These are phyloP conservation scores for Myotis myotis DNA, from an alignment of 2,797 vertebrate genomes.

Conservation along the genomic window DNA sequence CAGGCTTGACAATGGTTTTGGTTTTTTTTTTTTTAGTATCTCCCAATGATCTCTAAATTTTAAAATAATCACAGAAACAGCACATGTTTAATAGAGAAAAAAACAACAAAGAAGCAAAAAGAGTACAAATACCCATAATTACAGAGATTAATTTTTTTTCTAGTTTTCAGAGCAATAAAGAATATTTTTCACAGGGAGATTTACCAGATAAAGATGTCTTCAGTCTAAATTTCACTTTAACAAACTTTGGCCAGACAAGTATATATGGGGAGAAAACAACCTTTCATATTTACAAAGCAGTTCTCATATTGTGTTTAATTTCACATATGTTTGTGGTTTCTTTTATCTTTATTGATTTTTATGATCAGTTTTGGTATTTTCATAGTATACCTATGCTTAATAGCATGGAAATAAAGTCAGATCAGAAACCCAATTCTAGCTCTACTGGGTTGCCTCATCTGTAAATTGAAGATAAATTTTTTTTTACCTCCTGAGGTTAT, in stretches of 20 bases:
- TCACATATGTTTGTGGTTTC: neutral
- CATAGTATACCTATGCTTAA: neutral
- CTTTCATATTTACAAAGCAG: neutral
- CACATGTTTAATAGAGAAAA: neutral
- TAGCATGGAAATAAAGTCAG: neutral
- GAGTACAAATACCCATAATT: neutral
- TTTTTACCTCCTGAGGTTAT: neutral
- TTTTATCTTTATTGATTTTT: constrained; percentile 1
- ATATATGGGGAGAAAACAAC: neutral
- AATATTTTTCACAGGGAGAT: neutral
- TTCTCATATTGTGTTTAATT: neutral
- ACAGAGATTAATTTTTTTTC: neutral
- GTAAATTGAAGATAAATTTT: neutral
- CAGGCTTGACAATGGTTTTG: neutral
- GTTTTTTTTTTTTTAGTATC: neutral
- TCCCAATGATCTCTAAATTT: neutral
- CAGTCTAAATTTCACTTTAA: neutral
- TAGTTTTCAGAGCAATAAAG: neutral
- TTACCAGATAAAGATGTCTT: neutral
- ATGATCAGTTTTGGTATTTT: neutral
- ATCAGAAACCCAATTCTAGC: neutral
- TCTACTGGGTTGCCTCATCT: neutral
- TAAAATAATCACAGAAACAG: neutral
- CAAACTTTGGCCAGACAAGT: neutral
- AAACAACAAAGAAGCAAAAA: neutral